Evolutionary conservation across 2,113 vertebrate genomes (phyloP), one percentile per base, ranked within the genome.

Genomic region (Triplophysa siluroides): DNA sequence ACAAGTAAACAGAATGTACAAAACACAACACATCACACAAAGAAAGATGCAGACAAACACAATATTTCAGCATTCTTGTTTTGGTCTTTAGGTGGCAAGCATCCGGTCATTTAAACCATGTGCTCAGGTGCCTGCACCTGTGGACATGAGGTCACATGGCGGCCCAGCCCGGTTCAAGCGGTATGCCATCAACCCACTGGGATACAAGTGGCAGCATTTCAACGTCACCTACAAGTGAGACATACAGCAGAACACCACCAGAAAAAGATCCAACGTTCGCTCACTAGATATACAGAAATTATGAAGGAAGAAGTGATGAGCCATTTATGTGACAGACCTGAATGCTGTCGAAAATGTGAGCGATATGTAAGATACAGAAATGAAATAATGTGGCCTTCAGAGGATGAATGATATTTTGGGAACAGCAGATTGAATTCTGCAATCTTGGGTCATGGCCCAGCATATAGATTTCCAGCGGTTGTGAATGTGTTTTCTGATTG

Each of bases 211-310:
- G 91, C 82, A 90, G 71, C 91, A 91, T 80, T 85, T 88, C 58
- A 91, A 92, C 84, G 69, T 92, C 76, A 92, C 91, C 4, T 92
- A 92, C 85, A 90, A 83, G 91, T 92, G 45, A 91, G 88, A 47
- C 33, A 19, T 19, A 19, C 3, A 54, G 6, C 14, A 54, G 14
- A 45, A 12, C 43, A 11, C 54, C 54, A 56, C 9, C 54, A n/a
- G 54, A 21, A 38, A 58, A 60, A 14, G 63, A 73, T 38, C 26
- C 19, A 24, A 65, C 16, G 29, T 6, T 62, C 8, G n/a, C 70
- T 54, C 11, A 56, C 14, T n/a, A 52, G 23, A 71, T 33, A 21
- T n/a, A 33, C 47, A 56, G 16, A 73, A 73, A 38, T 4, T 10
- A 12, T 19, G 62, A 65, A 16, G 63, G 47, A 50, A 50, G 47